These are phyloP conservation scores for Dichetophora obliterata DNA, from an alignment of 2,888 invertebrate genomes.

Conservation along the genomic window DNA sequence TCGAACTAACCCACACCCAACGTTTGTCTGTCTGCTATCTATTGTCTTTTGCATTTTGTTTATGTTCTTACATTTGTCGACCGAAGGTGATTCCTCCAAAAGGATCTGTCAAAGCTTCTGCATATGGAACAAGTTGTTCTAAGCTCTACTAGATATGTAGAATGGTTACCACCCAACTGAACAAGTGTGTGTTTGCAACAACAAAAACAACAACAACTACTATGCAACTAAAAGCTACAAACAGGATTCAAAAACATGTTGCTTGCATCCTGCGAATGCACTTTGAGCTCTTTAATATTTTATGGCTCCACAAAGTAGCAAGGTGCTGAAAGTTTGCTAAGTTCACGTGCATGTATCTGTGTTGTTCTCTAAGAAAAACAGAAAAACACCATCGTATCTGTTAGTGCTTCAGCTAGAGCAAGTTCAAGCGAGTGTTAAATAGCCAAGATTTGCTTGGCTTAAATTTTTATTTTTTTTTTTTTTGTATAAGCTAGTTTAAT, in stretches of 20 bases:
- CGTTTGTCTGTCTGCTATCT: slow-evolving; percentile 2
- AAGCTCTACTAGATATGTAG: not conserved
- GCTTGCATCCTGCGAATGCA: slow-evolving; percentile 13
- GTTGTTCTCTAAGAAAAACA: not conserved
- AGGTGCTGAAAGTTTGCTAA: slow-evolving; percentile 4
- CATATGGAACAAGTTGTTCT: not conserved
- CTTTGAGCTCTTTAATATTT: slow-evolving; percentile 35
- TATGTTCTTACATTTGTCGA: not conserved
- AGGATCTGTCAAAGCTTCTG: slow-evolving; percentile 7
- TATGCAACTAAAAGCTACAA: not conserved
- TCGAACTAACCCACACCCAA: not conserved
- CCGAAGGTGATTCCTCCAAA: not conserved
- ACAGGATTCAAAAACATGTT: not conserved
- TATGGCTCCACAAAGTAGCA: not conserved
- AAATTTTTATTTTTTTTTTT: too few relatives aligned
- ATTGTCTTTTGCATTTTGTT: slow-evolving; percentile 29
- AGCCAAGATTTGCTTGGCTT: not conserved
- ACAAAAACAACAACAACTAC: not conserved
- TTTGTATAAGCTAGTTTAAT: not conserved
- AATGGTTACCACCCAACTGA: not conserved
- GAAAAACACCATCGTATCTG: not conserved
- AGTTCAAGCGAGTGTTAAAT: too few relatives aligned
- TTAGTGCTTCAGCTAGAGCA: too few relatives aligned
- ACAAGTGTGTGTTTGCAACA: not conserved
- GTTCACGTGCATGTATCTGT: not conserved